Conservation (phyloP, 2,888 invertebrate genomes). For the Ashinkailepas kermadecensis region DNA sequence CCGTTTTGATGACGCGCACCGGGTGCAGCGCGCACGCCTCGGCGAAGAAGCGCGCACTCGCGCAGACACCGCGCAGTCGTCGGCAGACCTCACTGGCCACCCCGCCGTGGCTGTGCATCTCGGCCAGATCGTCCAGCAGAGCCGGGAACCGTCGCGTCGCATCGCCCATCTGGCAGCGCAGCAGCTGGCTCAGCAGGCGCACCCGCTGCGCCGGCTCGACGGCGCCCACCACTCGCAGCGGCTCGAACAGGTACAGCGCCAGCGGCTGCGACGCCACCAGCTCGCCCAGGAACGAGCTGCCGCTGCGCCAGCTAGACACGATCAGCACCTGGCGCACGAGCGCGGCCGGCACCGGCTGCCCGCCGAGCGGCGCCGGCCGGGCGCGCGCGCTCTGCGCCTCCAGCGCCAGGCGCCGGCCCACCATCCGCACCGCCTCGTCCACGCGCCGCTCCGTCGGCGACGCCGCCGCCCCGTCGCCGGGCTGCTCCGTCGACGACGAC, state of each 20-base stretch:
- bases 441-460: too few relatives aligned
- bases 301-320: constrained; percentile 23
- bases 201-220: not conserved
- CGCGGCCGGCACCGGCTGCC: not conserved
- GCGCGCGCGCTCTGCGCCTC: not conserved
- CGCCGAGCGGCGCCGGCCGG: not conserved
- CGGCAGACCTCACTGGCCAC: not conserved
- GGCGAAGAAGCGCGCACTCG: constrained; percentile 26
- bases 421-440: not conserved
- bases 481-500: too few relatives aligned
- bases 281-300: constrained; percentile 27
- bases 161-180: not conserved
- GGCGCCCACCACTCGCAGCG: not conserved
- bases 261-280: constrained; percentile 26
- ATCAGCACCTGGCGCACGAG: not conserved
- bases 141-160: too few relatives aligned
- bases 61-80: constrained; percentile 30
- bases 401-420: not conserved
- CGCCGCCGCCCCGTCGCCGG: too few relatives aligned
- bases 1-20: constrained; percentile 29
- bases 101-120: too few relatives aligned
- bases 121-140: not conserved
- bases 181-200: not conserved
- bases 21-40: constrained; percentile 23
- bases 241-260: constrained; percentile 29